Evolutionary conservation across 1,140 invertebrate genomes (phyloP), one percentile per base, ranked within the genome.

Genomic region (Monomorium pharaonis): DNA sequence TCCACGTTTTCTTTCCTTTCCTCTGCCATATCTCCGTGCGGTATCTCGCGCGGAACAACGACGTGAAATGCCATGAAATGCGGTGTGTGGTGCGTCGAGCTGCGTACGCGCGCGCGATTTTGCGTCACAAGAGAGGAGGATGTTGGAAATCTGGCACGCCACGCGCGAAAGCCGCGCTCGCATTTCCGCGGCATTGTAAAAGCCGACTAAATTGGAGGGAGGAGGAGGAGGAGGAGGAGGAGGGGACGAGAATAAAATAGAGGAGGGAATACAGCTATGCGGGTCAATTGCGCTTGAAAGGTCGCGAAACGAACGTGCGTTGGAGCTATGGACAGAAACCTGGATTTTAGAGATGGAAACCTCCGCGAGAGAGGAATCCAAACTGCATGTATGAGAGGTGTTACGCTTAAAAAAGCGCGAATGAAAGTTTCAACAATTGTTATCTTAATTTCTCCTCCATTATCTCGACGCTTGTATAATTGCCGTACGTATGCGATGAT

Each of bases 131-230:
- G 44, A 24, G 60, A 77, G 89, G 86, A 92, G 92, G 87, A 88
- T 90, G 89, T 90, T 91, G 88, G 89, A 92, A 92, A 94, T 93
- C 91, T 93, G 78, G 91, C 88, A 91, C 90, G 92, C 86, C 88
- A 91, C 86, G 88, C 81, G 37, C 87, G 89, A 88, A 51, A 54
- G 87, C 76, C 88, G 74, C 86, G 92, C 88, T 94, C 92, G 92
- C 87, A 77, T 93, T 94, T 94, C 93, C 92, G 92, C 86, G 91
- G 88, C 88, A 93, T 94, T 94, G 93, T 87, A 70, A 83, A 42
- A 54, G 16, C 30, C 21, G 49, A 44, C 63, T 51, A 81, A 76
- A 84, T 75, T 90, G 86, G 78, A 74, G 84, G 76, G 78, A 86
- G 18, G 62, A 16, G 27, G 47, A 37, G 6, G 27, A 7, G 2